Base-by-base conservation (phyloP, 2,797 vertebrate species). In the Neomorphus geoffroyi region DNA sequence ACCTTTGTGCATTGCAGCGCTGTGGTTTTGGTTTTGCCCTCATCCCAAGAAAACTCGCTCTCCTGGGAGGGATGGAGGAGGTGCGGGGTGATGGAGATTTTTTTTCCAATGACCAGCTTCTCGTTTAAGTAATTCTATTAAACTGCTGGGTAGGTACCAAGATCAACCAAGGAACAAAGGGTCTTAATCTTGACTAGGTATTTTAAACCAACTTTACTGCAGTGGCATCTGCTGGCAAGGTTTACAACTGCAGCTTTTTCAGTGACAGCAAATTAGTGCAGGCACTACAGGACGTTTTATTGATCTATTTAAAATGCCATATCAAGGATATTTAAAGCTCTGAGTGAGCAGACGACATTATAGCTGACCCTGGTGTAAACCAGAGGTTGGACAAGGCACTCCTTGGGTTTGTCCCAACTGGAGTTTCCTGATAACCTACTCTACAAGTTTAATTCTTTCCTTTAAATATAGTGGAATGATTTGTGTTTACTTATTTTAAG, bases 181-280 rank as follows among this genome's bases (percentile, higher is more conserved):
- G 16, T 35, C 41, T 60, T 77, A 22, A 24, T 28, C 37, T 32
- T 28, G 24, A 50, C 9, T 12, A 5, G 12, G 26, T 50, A 3
- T 74, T 89, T 73, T 19, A 5, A 41, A 35, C 39, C 23, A 24
- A 30, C 75, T 92, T 93, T 21, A 45, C 45, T 62, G 50, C 13
- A 77, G 82, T 90, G 94, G 77, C 70, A 73, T 69, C 92, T 96
- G 66, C 91, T 95, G 95, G 87, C 33, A 66, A 91, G n/a, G 62
- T 18, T 79, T 50, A 58, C 58, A 88, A 41, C 62, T 81, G 91
- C 91, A 90, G 54, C 0, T 1, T 61, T 72, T 71, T 24, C 58
- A 16, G 50, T 2, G 33, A 7, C 13, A 3, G 28, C 8, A 51
- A 35, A 17, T 46, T 18, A 6, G 37, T 4, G 11, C 64, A 69